Evolutionary conservation across 1,140 invertebrate genomes (phyloP).

Genomic region (Helicorthomorpha holstii): DNA sequence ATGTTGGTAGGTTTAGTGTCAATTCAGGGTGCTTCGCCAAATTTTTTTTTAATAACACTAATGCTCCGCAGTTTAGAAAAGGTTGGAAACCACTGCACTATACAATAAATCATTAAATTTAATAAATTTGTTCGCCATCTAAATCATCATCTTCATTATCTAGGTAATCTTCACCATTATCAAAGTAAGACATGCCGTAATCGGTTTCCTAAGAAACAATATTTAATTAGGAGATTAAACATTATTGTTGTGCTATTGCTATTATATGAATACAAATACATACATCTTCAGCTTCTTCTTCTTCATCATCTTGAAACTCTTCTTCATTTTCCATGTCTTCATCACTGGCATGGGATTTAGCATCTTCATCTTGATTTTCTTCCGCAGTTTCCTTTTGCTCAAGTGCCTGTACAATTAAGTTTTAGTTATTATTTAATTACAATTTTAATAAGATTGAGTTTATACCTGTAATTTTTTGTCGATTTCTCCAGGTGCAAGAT

Average conservation of each 20-base stretch:
- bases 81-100: too few relatives aligned
- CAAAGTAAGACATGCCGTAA: conserved; percentile 66
- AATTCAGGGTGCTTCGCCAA: too few relatives aligned
- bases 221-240: not conserved
- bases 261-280: conserved; percentile 40
- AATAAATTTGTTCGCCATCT: conserved; percentile 42
- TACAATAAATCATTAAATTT: too few relatives aligned
- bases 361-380: conserved; percentile 3
- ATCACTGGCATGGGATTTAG: conserved; percentile 2
- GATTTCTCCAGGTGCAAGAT: conserved; percentile 17
- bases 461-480: conserved; percentile 6
- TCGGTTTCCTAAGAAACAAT: conserved; percentile 38
- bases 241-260: not conserved
- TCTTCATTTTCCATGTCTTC: conserved; percentile 7
- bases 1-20: too few relatives aligned
- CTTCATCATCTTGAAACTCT: conserved; percentile 4
- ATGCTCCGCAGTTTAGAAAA: too few relatives aligned
- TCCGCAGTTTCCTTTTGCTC: conserved; percentile 12
- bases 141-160: conserved; percentile 65
- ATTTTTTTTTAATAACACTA: too few relatives aligned
- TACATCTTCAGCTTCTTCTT: conserved; percentile 43
- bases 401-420: conserved; percentile 10
- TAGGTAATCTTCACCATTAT: conserved; percentile 68
- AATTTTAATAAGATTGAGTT: conserved; percentile 12
- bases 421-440: conserved; percentile 18